A percentile compares a stretch with the other conserved stretches of the same genome.
These are phyloP conservation scores for Furcula furcula DNA, from an alignment of 2,888 invertebrate species.

Conservation along the genomic window DNA sequence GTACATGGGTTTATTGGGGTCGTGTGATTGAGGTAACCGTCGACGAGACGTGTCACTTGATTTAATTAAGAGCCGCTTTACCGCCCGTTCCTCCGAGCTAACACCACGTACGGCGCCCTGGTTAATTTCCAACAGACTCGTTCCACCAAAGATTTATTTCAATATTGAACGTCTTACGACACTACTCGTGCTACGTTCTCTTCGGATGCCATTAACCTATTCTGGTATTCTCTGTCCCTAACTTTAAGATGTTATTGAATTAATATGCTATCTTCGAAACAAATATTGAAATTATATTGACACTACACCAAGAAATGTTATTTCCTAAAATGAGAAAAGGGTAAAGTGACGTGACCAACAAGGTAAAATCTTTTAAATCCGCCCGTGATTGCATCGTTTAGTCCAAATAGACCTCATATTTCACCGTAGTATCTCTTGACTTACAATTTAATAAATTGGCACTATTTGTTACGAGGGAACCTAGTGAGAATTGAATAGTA, in stretches of 20 bases:
- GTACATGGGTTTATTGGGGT: constrained; percentile 73
- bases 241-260: too few relatives aligned
- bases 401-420: constrained; percentile 71
- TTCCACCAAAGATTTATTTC: constrained; percentile 73
- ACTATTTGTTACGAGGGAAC: constrained; percentile 51
- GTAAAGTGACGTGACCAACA: constrained; percentile 42
- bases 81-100: constrained; percentile 70
- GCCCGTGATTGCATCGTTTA: constrained; percentile 75
- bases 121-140: constrained; percentile 73
- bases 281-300: too few relatives aligned
- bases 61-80: constrained; percentile 81
- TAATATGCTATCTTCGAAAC: too few relatives aligned
- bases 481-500: constrained; percentile 16
- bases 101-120: constrained; percentile 59
- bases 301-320: too few relatives aligned
- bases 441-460: constrained; percentile 64
- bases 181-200: background rate
- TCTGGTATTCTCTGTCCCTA: too few relatives aligned
- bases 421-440: constrained; percentile 61
- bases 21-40: constrained; percentile 77
- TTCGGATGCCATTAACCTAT: too few relatives aligned
- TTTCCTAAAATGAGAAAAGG: constrained; percentile 26
- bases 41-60: constrained; percentile 79
- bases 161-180: constrained; percentile 53
- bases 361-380: constrained; percentile 66